These are phyloP conservation scores for Drosophila sechellia DNA, from an alignment of 1,140 invertebrate genomes.

Conservation along the genomic window DNA sequence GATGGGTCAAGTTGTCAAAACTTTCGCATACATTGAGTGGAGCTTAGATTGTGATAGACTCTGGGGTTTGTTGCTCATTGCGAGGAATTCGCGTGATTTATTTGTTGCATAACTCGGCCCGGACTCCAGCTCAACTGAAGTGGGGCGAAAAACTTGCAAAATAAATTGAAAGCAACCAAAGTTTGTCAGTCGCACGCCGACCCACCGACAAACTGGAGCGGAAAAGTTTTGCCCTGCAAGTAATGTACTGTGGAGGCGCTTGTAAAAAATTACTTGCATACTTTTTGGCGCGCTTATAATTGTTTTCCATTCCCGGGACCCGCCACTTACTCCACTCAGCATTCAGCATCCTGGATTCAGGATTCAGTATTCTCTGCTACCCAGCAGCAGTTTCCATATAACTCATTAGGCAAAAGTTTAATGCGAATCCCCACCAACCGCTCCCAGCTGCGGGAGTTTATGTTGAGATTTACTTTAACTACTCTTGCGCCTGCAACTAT, in stretches of 20 bases:
- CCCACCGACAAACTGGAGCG: constrained; percentile 17
- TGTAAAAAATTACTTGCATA: constrained; percentile 69
- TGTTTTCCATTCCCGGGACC: constrained; percentile 62
- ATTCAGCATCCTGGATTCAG: not conserved
- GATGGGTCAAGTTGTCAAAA: constrained; percentile 35
- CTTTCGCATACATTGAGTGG: constrained; percentile 38
- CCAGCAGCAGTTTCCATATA: constrained; percentile 44
- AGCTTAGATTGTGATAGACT: constrained; percentile 67
- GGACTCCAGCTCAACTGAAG: constrained; percentile 1
- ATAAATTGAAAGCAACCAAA: constrained; percentile 79
- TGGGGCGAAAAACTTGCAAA: constrained; percentile 52
- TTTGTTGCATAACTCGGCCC: constrained; percentile 71
- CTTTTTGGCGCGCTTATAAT: constrained; percentile 78
- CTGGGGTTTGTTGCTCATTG: constrained; percentile 39
- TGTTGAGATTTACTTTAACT: constrained; percentile 77
- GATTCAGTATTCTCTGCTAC: not conserved
- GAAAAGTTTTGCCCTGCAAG: constrained; percentile 56
- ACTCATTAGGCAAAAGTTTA: constrained; percentile 78
- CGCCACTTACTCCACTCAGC: not conserved
- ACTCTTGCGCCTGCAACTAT: constrained; percentile 76
- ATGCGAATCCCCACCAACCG: constrained; percentile 21
- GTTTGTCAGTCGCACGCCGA: constrained; percentile 57
- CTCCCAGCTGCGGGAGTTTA: constrained; percentile 41
- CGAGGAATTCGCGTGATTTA: constrained; percentile 71
- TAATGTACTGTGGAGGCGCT: constrained; percentile 55